These are phyloP conservation scores for Parasteatoda lunata DNA, from an alignment of 2,888 invertebrate species.

Conservation along the genomic window DNA sequence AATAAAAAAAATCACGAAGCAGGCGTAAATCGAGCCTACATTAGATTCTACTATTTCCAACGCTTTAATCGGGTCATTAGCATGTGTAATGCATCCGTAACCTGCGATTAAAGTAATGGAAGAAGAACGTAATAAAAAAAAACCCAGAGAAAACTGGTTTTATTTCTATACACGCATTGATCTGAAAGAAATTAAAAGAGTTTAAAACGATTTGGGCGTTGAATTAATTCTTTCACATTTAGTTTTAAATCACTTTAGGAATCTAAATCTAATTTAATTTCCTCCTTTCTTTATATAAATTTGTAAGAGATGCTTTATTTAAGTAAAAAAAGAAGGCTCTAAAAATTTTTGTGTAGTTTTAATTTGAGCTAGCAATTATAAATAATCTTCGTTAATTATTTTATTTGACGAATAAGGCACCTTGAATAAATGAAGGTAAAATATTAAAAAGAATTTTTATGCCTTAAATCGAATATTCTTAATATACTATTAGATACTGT, in stretches of 20 bases:
- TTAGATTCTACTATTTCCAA: slow-evolving; percentile 28
- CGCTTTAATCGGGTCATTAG: slow-evolving; percentile 54
- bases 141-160: slow-evolving; percentile 9
- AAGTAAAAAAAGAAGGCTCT: too few species aligned
- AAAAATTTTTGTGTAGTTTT: too few species aligned
- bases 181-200: not conserved
- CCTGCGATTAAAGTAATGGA: slow-evolving; percentile 44
- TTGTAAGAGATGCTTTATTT: too few species aligned
- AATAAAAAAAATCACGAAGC: not conserved
- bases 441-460: too few species aligned
- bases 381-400: too few species aligned
- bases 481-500: too few species aligned
- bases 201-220: not conserved
- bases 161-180: not conserved
- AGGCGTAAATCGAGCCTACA: slow-evolving; percentile 30
- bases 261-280: too few species aligned
- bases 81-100: slow-evolving; percentile 47
- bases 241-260: not conserved
- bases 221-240: not conserved
- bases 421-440: too few species aligned
- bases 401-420: too few species aligned
- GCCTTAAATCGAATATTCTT: too few species aligned
- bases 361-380: too few species aligned
- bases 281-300: too few species aligned
- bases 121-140: slow-evolving; percentile 16